Base-by-base conservation (phyloP, 2,113 vertebrate species). In the Ranitomeya variabilis region DNA sequence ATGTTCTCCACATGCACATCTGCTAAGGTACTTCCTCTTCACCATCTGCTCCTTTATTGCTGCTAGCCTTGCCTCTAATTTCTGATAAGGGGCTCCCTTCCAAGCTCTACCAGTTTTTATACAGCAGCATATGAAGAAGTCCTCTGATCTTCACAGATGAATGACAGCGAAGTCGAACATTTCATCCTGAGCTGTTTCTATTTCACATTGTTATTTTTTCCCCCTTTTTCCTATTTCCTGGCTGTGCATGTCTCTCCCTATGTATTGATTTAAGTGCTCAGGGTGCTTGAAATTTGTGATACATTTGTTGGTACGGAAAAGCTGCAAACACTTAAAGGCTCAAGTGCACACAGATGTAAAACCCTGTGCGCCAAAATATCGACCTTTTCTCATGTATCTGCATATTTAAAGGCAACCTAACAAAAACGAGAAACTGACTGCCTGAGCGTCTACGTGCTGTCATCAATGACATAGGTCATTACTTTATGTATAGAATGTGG, bases 1-100 rank as follows among this genome's bases (percentile, higher is more conserved):
- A 83, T 89, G 59, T 89, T 78, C 18, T 89, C 64, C 87, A 89
- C 77, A 76, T 66, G 80, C 59, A 89, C 87, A 89, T 89, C 87
- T 89, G 87, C 71, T 89, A 77, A 77, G 71, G 57, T 89, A 84
- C 71, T 89, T 89, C n/a, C 80, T 83, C 37, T 66, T 52, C 45
- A 77, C 87, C 87, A 89, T 84, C 69, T 89, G 80, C 37, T 89
- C 66, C 86, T 74, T 83, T 88, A 88, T 81, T 82, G 64, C 62
- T 73, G 74, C 83, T 45, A 83, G 26, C 54, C 45, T 66, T 78
- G 57, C 59, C 14, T 84, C 80, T 89, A 54, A 66, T 89, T 89
- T 82, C 86, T 88, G 79, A 83, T 88, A 67, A 23, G 57, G 31
- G 54, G 55, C 73, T 86, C 21, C 21, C 13, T 76, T 86, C 71